Conservation (phyloP, 2,888 invertebrate species). For the Euplexia lucipara region DNA sequence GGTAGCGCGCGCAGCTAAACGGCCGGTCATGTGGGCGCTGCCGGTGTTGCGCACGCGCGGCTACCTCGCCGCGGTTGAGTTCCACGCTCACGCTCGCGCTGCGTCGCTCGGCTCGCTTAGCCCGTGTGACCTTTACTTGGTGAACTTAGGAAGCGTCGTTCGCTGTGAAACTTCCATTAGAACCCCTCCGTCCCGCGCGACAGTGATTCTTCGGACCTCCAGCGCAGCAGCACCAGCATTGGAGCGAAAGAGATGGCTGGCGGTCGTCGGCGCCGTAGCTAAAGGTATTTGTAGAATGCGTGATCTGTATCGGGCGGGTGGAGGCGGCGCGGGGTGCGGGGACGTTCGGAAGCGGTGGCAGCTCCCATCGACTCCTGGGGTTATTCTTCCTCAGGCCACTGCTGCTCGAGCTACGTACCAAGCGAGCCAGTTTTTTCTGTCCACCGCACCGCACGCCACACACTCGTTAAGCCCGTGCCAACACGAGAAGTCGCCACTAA, state of each 20-base stretch:
- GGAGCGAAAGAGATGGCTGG: constrained; percentile 87
- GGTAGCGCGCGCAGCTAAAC: constrained; percentile 82
- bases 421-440: constrained; percentile 92
- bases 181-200: constrained; percentile 85
- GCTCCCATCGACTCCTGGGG: constrained; percentile 91
- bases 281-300: constrained; percentile 91
- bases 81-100: constrained; percentile 88
- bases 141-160: constrained; percentile 91
- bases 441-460: constrained; percentile 91
- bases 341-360: constrained; percentile 91
- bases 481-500: constrained; percentile 92
- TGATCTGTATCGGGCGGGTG: constrained; percentile 90
- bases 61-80: constrained; percentile 87
- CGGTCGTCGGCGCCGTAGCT: constrained; percentile 85
- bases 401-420: constrained; percentile 90
- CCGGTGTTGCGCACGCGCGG: constrained; percentile 90
- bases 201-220: constrained; percentile 78
- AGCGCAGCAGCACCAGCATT: constrained; percentile 79
- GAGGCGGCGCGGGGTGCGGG: constrained; percentile 82
- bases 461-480: constrained; percentile 92
- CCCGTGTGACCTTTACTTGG: constrained; percentile 90
- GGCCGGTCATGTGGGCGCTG: constrained; percentile 90
- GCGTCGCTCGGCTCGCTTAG: constrained; percentile 88
- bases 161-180: constrained; percentile 89
- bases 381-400: constrained; percentile 92